Percentiles rank a stretch among this genome's conserved stretches.
Conservation (phyloP, 53 echinoderm and acorn worm species). For the Antedon mediterranea region DNA sequence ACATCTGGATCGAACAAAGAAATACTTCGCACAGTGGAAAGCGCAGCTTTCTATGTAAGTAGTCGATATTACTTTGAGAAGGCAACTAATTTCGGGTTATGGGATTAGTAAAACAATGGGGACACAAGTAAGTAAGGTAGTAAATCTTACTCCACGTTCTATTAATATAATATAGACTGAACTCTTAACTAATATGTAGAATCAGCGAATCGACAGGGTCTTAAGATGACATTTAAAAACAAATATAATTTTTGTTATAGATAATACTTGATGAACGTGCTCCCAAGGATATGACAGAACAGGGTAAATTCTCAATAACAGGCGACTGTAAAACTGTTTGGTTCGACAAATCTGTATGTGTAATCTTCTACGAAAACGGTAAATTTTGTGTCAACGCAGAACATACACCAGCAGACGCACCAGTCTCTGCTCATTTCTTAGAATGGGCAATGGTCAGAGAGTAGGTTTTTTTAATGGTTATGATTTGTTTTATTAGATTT, state of each 20-base stretch:
- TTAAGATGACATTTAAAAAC: no score
- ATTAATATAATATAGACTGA: no score
- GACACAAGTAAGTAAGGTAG: no score
- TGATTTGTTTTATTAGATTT: neutral
- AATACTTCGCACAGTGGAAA: conserved; percentile 34
- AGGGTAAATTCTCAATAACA: conserved; percentile 30
- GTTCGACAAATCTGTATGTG: conserved; percentile 57
- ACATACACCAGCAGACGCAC: conserved; percentile 73
- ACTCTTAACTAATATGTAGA: no score
- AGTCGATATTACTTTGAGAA: no score
- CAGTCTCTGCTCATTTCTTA: conserved; percentile 41
- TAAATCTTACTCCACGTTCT: no score
- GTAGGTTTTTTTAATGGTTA: conserved; percentile 17
- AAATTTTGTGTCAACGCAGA: conserved; percentile 39
- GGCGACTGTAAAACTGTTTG: conserved; percentile 49
- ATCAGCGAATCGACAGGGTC: no score
- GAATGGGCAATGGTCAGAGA: conserved; percentile 52
- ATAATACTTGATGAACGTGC: conserved; percentile 32
- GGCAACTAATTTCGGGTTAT: no score
- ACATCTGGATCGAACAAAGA: conserved; percentile 43
- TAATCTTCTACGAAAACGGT: conserved; percentile 45
- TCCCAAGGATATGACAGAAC: conserved; percentile 31
- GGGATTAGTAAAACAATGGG: no score
- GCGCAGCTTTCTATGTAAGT: conserved; percentile 47
- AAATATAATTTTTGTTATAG: conserved; percentile 5